Conservation (phyloP, 2,888 invertebrate genomes). For the Tridacna crocea region DNA sequence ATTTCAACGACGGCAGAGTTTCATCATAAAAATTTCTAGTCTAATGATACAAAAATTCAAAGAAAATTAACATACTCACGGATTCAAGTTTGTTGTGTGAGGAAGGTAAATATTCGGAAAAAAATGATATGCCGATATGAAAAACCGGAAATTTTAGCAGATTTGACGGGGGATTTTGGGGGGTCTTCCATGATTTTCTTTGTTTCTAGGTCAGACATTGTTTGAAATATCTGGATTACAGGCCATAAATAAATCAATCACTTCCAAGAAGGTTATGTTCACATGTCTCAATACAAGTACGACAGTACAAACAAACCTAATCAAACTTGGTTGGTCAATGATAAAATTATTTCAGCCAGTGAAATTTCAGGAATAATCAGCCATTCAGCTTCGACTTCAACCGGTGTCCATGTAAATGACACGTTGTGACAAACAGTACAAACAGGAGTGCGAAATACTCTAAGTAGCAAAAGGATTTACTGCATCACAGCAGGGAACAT, state of each 20-base stretch:
- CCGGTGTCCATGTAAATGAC: not conserved
- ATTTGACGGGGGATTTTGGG: conserved; percentile 2
- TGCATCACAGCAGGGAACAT: no score
- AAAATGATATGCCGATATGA: no score
- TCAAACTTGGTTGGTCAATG: conserved; percentile 81
- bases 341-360: conserved; percentile 74
- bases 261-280: not conserved
- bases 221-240: not conserved
- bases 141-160: conserved; percentile 3
- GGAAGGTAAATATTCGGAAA: no score
- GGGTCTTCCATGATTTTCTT: conserved; percentile 10
- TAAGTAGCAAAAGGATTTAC: no score
- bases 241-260: no score
- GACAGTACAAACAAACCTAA: conserved; percentile 60
- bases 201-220: not conserved
- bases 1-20: no score
- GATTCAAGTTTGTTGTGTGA: no score
- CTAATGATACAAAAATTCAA: no score
- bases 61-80: no score
- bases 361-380: conserved; percentile 78
- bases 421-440: no score
- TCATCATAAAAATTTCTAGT: no score
- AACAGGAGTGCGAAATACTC: no score
- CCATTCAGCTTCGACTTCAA: conserved; percentile 72
- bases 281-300: not conserved